phyloP scores from a whole-genome alignment of 2,113 vertebrate genomes.

The Theropithecus gelada region DNA sequence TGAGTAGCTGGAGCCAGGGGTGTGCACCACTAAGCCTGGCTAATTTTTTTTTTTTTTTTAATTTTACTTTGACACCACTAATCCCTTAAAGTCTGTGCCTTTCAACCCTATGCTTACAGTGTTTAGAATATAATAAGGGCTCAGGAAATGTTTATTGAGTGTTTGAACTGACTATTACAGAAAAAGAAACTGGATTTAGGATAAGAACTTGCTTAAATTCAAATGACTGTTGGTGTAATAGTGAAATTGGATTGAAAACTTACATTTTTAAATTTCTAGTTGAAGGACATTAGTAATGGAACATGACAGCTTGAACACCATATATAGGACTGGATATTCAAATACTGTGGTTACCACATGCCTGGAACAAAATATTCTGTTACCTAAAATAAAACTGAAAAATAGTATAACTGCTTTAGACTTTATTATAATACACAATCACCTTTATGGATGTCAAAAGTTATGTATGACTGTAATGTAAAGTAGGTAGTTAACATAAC shows the following conservation, averaged over 20 bases:
- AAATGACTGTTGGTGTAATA: neutral
- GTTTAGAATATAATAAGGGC: neutral
- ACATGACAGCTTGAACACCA: neutral
- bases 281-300: constrained; percentile 22
- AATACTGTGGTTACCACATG: constrained; percentile 46
- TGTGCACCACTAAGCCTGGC: no score
- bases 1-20: no score
- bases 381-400: constrained; percentile 73
- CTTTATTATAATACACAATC: constrained; percentile 83
- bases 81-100: neutral
- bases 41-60: neutral
- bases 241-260: constrained; percentile 2
- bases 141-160: neutral
- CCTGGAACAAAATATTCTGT: constrained; percentile 61
- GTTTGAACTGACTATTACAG: neutral
- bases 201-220: neutral
- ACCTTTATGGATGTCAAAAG: constrained; percentile 79
- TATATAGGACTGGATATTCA: constrained; percentile 35
- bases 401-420: constrained; percentile 59
- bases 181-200: neutral
- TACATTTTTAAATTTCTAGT: constrained; percentile 36
- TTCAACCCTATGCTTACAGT: neutral
- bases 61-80: neutral
- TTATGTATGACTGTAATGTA: constrained; percentile 75
- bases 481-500: constrained; percentile 80